Percentiles rank a stretch among this genome's conserved stretches.
Evolutionary conservation across 2,113 vertebrate species (phyloP).

Genomic region (Protomyctophum bolini): DNA sequence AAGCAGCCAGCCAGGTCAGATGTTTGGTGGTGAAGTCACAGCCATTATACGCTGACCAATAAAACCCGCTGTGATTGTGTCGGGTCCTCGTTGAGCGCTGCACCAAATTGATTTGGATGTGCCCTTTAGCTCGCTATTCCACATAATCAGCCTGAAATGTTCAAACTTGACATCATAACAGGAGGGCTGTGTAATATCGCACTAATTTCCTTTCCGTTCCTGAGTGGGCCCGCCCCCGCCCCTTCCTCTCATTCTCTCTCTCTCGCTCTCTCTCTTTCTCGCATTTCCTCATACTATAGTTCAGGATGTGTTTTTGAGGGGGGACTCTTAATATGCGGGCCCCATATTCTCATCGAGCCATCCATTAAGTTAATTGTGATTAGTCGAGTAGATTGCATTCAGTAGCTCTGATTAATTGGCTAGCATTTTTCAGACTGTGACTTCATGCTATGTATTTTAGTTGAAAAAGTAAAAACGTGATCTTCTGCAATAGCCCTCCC

Average conservation of each 20-base stretch:
- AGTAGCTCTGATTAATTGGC: conserved; percentile 78
- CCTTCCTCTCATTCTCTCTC: conserved; percentile 16
- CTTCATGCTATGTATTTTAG: conserved; percentile 62
- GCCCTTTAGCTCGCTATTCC: conserved; percentile 66
- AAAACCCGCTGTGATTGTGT: conserved; percentile 40
- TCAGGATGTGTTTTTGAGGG: conserved; percentile 17
- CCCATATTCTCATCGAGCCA: conserved; percentile 42
- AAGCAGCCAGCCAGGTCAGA: conserved; percentile 35
- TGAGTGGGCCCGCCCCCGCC: neutral
- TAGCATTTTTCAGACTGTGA: conserved; percentile 66
- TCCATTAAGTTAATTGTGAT: conserved; percentile 72
- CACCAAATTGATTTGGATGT: conserved; percentile 67
- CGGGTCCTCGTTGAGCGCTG: conserved; percentile 28
- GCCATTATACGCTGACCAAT: conserved; percentile 18
- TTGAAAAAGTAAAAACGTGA: conserved; percentile 42
- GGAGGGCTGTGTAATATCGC: conserved; percentile 34
- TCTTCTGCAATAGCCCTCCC: conserved; percentile 19
- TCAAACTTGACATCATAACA: conserved; percentile 61
- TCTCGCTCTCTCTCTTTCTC: conserved; percentile 23
- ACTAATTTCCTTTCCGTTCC: conserved; percentile 41
- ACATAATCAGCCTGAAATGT: conserved; percentile 68
- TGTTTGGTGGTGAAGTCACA: conserved; percentile 33
- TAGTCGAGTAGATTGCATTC: conserved; percentile 67
- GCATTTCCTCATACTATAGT: conserved; percentile 9
- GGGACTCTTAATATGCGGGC: conserved; percentile 31